Evolutionary conservation across 2,797 vertebrate species (phyloP), one percentile per base, ranked within the genome.

Genomic region (Takifugu rubripes): DNA sequence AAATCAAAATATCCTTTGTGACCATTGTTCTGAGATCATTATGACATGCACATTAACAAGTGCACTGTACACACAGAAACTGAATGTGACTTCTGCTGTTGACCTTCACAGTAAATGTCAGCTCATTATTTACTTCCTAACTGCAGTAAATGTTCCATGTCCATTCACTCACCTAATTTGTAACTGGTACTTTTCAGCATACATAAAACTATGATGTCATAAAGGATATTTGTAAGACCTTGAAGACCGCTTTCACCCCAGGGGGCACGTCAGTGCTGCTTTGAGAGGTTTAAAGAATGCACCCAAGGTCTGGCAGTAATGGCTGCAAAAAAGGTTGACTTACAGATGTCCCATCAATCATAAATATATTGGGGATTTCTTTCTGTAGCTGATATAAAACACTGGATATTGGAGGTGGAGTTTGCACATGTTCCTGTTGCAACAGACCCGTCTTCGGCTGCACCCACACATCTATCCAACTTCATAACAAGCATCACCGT

Each of bases 401-500:
- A 1, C 29, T 48, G 15, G 11, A 24, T 24, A 26, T 60, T 49
- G 25, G 52, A 57, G 24, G 1, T 16, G 36, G 12, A 44, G 43
- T 50, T 16, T 59, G 52, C 43, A 48, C 24, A 7, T 24, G 53
- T 52, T 25, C 11, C 57, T 21, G n/a, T 61, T 17, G 33, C 16
- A 58, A 60, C 48, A 59, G 54, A 43, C 25, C 24, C 11, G 27
- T 45, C 25, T 46, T 14, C 8, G 17, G 29, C 42, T 47, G 33
- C 25, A 36, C 68, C 49, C 10, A 27, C 0, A 52, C 24, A 47
- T 56, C 33, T 10, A 45, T 71, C 43, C n/a, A 17, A 57, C 61
- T 61, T 55, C 55, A 54, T 52, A 70, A 61, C 44, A 49, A 67
- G 62, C 44, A 26, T 48, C 14, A 16, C 17, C 17, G 40, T 42